phyloP scores from a whole-genome alignment of 2,797 vertebrate species.

The Tenualosa thibaudeaui region DNA sequence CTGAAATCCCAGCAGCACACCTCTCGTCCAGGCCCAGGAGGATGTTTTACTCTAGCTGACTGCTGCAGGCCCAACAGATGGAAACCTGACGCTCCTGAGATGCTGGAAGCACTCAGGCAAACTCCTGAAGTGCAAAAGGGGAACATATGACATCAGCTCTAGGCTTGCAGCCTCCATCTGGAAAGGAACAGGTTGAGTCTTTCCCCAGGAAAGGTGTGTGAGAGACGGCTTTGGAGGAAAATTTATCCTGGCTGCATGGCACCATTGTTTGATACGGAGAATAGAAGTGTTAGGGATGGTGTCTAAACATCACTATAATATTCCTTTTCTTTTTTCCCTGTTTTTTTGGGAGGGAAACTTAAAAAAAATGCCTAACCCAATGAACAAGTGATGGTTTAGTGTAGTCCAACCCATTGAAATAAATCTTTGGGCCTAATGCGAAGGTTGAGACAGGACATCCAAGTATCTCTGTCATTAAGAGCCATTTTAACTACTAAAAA shows the following conservation, averaged over 20 bases:
- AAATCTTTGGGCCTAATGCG: background rate
- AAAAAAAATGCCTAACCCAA: background rate
- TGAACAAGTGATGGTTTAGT: background rate
- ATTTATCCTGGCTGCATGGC: background rate
- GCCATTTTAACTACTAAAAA: background rate
- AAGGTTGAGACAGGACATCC: background rate
- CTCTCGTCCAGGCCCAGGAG: background rate
- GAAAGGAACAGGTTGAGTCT: slow-evolving; percentile 15
- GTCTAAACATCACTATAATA: background rate
- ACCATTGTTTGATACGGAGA: background rate
- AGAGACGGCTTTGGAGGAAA: background rate
- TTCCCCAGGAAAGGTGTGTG: slow-evolving; percentile 28
- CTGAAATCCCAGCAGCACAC: background rate
- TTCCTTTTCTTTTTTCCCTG: background rate
- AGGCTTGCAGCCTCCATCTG: slow-evolving; percentile 3
- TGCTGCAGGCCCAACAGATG: background rate
- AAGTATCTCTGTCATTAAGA: background rate
- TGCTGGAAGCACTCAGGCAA: background rate
- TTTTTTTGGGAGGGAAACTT: too few relatives aligned
- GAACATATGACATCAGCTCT: slow-evolving; percentile 16
- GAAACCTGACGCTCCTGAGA: background rate
- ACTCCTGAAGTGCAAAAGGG: background rate
- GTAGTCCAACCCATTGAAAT: background rate
- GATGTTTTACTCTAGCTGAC: background rate
- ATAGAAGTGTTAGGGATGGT: background rate